phyloP scores from a whole-genome alignment of 2,888 invertebrate genomes.

The Abrostola tripartita region DNA sequence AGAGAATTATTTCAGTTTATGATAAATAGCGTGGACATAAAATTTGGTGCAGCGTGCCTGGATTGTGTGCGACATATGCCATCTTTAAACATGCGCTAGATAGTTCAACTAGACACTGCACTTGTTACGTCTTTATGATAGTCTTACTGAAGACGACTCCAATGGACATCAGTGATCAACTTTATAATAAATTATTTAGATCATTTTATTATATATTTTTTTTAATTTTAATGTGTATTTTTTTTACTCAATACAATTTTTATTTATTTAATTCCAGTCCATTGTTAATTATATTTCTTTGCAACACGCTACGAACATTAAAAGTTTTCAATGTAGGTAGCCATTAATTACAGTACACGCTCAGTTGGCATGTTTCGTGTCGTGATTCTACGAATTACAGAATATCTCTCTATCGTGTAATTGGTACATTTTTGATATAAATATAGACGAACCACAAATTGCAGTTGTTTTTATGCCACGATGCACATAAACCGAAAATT shows the following conservation, averaged over 20 bases:
- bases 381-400: constrained; percentile 20
- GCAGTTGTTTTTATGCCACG: neutral
- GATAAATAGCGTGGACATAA: constrained; percentile 56
- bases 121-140: constrained; percentile 44
- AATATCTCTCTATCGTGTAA: constrained; percentile 2
- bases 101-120: constrained; percentile 43
- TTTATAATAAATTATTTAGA: constrained; percentile 10
- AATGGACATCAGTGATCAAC: constrained; percentile 8
- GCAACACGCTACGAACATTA: constrained; percentile 3
- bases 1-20: no score
- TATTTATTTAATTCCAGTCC: neutral
- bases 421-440: neutral
- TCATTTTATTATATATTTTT: neutral
- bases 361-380: neutral
- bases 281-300: constrained; percentile 8
- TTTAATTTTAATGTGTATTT: no score
- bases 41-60: constrained; percentile 58
- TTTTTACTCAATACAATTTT: neutral
- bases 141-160: constrained; percentile 12
- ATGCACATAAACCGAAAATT: neutral
- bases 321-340: constrained; percentile 10
- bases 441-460: neutral
- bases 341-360: constrained; percentile 15
- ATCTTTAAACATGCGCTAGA: constrained; percentile 43
- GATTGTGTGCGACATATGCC: constrained; percentile 60